These are phyloP conservation scores for Melieria picta DNA, from an alignment of 2,888 invertebrate species.

Conservation along the genomic window DNA sequence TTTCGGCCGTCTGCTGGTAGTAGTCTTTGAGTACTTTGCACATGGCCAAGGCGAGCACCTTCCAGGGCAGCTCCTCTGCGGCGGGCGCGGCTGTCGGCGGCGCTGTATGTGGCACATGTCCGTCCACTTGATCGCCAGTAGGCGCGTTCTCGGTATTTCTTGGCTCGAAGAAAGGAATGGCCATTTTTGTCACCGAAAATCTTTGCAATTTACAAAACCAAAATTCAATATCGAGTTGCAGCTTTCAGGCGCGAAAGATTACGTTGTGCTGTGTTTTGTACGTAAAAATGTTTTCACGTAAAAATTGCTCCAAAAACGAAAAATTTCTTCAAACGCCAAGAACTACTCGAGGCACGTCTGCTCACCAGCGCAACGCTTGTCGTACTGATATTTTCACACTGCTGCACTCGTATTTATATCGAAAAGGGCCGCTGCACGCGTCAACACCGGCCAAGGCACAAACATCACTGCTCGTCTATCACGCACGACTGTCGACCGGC, in stretches of 20 bases:
- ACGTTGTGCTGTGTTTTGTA: no score
- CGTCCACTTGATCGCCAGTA: slow-evolving; percentile 57
- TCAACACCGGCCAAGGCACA: slow-evolving; percentile 2
- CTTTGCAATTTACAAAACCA: background rate
- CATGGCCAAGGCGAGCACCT: slow-evolving; percentile 60
- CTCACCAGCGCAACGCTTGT: slow-evolving; percentile 36
- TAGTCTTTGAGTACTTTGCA: slow-evolving; percentile 62
- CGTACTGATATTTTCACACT: slow-evolving; percentile 32
- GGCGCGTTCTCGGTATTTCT: slow-evolving; percentile 42
- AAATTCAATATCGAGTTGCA: background rate
- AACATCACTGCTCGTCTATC: slow-evolving; percentile 30
- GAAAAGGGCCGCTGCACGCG: background rate
- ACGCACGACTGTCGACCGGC: slow-evolving; percentile 18
- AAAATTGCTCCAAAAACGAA: no score
- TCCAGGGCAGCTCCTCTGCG: slow-evolving; percentile 57
- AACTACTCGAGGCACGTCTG: slow-evolving; percentile 25
- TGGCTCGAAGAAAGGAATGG: slow-evolving; percentile 62
- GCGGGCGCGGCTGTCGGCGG: slow-evolving; percentile 40
- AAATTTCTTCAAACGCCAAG: no score
- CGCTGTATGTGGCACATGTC: slow-evolving; percentile 41
- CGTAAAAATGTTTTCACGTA: background rate
- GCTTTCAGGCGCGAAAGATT: no score
- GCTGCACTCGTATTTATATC: slow-evolving; percentile 34
- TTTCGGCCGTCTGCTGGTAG: slow-evolving; percentile 48
- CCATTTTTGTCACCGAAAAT: slow-evolving; percentile 50